Percentiles rank a stretch among this genome's conserved stretches.
Evolutionary conservation across 2,113 vertebrate species (phyloP).

Genomic region (Poecile atricapillus): DNA sequence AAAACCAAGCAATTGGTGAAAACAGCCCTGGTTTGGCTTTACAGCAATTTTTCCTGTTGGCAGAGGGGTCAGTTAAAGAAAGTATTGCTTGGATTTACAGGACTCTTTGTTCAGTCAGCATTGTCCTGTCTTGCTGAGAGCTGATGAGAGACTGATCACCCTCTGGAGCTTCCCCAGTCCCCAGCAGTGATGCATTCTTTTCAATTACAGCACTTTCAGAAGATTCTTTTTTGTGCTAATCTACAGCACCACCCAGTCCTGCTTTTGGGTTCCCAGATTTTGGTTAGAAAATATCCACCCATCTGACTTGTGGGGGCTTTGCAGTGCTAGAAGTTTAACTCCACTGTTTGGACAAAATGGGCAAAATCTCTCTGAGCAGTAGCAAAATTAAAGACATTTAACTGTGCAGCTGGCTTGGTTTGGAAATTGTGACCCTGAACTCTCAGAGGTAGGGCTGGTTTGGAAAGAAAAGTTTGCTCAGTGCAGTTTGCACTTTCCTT

Average conservation of each 20-base stretch:
- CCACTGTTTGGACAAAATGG: not conserved
- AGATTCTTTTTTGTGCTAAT: not conserved
- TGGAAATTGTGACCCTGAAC: slow-evolving; percentile 23
- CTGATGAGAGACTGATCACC: not conserved
- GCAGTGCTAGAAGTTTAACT: not conserved
- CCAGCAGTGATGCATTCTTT: not conserved
- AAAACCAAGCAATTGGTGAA: not conserved
- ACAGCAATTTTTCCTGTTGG: not conserved
- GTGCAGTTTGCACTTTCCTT: not conserved
- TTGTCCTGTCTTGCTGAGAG: not conserved
- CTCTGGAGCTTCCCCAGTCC: not conserved
- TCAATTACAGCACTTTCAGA: not conserved
- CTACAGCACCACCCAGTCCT: rapidly evolving
- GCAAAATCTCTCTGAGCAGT: not conserved
- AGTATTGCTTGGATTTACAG: not conserved
- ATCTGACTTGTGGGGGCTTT: not conserved
- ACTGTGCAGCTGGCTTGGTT: not conserved
- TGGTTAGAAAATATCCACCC: not conserved
- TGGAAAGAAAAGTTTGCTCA: slow-evolving; percentile 32
- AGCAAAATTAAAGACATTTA: not conserved
- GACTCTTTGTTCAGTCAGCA: not conserved
- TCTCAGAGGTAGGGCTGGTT: not conserved
- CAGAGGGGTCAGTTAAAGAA: not conserved
- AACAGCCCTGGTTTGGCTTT: not conserved
- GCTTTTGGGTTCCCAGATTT: not conserved